Evolutionary conservation across 2,888 invertebrate species (phyloP).

Genomic region (Eristalis arbustorum): DNA sequence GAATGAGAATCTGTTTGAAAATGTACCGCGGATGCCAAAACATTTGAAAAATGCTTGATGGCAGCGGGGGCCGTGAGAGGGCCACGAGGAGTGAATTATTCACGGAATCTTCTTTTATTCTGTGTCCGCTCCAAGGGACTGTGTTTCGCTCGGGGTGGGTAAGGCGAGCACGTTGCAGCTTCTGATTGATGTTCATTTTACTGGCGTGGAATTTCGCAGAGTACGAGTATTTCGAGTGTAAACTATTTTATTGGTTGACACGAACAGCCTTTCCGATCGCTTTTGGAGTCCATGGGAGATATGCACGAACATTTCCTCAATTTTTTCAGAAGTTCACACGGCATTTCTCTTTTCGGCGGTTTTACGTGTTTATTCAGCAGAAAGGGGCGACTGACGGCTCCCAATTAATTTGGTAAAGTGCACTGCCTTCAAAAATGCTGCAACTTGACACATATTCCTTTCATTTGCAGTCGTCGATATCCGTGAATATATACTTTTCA

Average conservation of each 20-base stretch:
- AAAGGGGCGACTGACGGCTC: not conserved
- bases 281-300: too few species aligned
- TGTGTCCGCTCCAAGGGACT: too few species aligned
- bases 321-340: too few species aligned
- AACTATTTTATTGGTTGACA: too few species aligned
- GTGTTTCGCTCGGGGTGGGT: too few species aligned
- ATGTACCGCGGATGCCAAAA: slow-evolving; percentile 1
- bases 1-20: not conserved
- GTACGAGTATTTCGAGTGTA: too few species aligned
- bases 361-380: not conserved
- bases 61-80: not conserved
- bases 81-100: slow-evolving; percentile 1
- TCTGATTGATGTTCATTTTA: not conserved
- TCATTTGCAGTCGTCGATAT: not conserved
- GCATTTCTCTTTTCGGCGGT: not conserved
- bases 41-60: slow-evolving; percentile 13
- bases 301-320: too few species aligned
- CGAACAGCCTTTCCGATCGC: too few species aligned
- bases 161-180: too few species aligned
- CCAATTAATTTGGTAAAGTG: not conserved
- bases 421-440: not conserved
- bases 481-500: too few species aligned
- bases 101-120: not conserved
- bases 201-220: too few species aligned
- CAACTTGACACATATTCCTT: not conserved